phyloP scores from a whole-genome alignment of 2,113 vertebrate genomes.

The Stegostoma tigrinum region DNA sequence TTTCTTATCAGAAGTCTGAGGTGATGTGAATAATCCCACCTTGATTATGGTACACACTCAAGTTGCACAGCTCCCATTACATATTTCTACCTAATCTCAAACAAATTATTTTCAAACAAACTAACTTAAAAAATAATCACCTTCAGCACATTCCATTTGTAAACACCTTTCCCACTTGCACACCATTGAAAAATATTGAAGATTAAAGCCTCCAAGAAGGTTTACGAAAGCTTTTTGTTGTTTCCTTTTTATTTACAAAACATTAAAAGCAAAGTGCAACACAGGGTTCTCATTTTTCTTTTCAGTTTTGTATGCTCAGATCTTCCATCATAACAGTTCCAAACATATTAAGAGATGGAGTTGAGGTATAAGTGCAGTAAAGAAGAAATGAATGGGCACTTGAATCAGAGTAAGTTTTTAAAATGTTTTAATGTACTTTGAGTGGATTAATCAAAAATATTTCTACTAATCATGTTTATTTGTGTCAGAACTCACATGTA shows the following conservation, averaged over 20 bases:
- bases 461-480: neutral
- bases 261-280: neutral
- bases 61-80: neutral
- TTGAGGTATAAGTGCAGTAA: neutral
- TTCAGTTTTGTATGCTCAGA: too few relatives aligned
- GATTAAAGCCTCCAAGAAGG: neutral
- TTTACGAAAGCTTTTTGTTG: neutral
- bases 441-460: neutral
- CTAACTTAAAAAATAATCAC: neutral
- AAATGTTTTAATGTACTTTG: neutral
- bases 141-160: neutral
- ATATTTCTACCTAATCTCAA: neutral
- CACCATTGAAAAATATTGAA: neutral
- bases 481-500: neutral
- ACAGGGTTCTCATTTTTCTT: neutral
- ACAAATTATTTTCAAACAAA: neutral
- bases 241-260: constrained; percentile 4
- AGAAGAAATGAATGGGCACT: neutral
- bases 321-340: too few relatives aligned
- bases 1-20: neutral
- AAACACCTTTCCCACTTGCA: neutral
- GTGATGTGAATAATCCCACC: neutral
- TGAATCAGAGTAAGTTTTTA: neutral
- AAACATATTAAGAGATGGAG: neutral
- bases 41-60: neutral